phyloP scores from a whole-genome alignment of 53 echinoderm and acorn worm species.

The Echinarachnius parma region DNA sequence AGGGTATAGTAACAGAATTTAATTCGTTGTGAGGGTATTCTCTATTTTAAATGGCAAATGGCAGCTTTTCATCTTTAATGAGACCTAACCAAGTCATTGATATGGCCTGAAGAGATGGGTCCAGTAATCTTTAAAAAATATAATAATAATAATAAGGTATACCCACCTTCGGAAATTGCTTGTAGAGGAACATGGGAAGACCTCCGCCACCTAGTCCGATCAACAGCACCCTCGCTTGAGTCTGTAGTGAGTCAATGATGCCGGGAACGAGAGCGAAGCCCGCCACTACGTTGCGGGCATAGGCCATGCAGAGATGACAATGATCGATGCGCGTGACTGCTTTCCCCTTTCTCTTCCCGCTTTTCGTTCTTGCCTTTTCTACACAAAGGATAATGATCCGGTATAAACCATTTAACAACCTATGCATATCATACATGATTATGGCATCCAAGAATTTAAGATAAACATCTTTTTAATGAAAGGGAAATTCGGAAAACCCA shows the following conservation, averaged over 20 bases:
- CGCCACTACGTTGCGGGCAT: conserved; percentile 47
- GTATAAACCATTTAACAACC: background rate
- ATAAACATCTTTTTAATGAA: too few species aligned
- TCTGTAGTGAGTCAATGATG: conserved; percentile 29
- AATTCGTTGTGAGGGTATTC: too few species aligned
- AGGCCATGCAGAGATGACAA: conserved; percentile 32
- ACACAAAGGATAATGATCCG: background rate
- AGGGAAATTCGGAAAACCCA: too few species aligned
- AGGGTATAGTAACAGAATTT: too few species aligned
- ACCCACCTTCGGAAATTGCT: conserved; percentile 67
- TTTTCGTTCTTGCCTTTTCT: conserved; percentile 16
- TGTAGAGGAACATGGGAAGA: conserved; percentile 63
- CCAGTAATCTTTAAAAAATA: too few species aligned
- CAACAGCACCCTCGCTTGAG: conserved; percentile 38
- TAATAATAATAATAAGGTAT: background rate
- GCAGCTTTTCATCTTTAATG: too few species aligned
- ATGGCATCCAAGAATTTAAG: too few species aligned
- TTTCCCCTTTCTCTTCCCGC: conserved; percentile 26
- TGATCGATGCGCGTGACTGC: conserved; percentile 29
- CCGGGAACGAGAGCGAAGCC: conserved; percentile 51
- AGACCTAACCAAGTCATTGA: too few species aligned
- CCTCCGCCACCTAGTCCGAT: conserved; percentile 73
- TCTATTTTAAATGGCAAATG: too few species aligned
- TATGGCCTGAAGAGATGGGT: too few species aligned
- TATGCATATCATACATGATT: too few species aligned